These are phyloP conservation scores for Nematostella vectensis DNA, from an alignment of 92 coral and sea anemone genomes.

Conservation along the genomic window DNA sequence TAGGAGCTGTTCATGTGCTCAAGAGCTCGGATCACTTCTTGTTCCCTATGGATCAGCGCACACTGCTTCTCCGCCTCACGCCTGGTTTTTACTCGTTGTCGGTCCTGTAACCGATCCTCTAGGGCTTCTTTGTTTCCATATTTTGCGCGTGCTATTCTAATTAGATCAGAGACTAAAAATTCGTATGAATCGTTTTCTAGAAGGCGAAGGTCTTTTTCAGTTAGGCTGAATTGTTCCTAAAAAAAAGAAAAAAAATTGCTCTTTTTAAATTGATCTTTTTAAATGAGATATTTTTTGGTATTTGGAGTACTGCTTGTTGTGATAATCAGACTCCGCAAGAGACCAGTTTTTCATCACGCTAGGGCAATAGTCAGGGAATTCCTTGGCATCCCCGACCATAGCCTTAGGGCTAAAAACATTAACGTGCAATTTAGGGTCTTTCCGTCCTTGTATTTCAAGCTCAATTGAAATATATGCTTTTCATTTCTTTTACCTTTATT, in stretches of 20 bases:
- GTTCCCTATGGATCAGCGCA: conserved; percentile 70
- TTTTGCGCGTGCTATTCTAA: conserved; percentile 81
- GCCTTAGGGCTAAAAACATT: too few species aligned
- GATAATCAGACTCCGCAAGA: too few species aligned
- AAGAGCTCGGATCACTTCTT: conserved; percentile 72
- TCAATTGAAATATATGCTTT: too few species aligned
- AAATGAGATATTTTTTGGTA: background rate
- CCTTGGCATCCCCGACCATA: too few species aligned
- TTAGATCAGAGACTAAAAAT: conserved; percentile 85
- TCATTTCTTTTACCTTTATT: too few species aligned
- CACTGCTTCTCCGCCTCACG: conserved; percentile 97
- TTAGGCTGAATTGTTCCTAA: conserved; percentile 93
- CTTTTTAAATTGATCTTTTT: background rate
- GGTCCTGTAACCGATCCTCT: conserved; percentile 57
- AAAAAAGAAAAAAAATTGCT: background rate
- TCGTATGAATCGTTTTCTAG: conserved; percentile 89
- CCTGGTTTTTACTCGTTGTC: conserved; percentile 61
- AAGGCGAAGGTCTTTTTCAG: conserved; percentile 83
- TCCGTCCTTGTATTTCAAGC: too few species aligned
- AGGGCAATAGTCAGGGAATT: too few species aligned
- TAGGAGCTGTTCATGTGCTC: conserved; percentile 72
- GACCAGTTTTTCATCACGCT: too few species aligned
- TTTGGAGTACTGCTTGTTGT: background rate
- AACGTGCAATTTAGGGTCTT: too few species aligned
- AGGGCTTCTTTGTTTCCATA: conserved; percentile 82